These are phyloP conservation scores for Crossaster papposus DNA, from an alignment of 53 echinoderm and acorn worm genomes.

Conservation along the genomic window DNA sequence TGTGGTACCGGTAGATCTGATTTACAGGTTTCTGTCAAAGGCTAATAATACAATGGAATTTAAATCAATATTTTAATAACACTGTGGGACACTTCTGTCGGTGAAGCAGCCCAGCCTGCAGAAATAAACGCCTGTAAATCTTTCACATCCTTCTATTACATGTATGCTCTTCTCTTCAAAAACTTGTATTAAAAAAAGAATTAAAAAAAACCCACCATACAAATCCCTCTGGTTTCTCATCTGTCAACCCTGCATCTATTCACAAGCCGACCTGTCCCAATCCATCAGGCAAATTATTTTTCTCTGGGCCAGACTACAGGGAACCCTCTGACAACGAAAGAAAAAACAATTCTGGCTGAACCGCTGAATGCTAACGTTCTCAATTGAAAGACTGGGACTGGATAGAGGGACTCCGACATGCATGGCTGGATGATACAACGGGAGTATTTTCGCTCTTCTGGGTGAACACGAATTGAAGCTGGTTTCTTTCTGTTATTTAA, in stretches of 20 bases:
- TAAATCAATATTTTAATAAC: slow-evolving; percentile 64
- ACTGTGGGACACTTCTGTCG: slow-evolving; percentile 19
- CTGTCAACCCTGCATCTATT: slow-evolving; percentile 38
- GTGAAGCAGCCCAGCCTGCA: not conserved
- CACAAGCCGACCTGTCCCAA: slow-evolving; percentile 33
- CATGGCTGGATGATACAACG: slow-evolving; percentile 13
- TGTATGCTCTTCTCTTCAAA: not conserved
- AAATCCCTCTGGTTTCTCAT: slow-evolving; percentile 38
- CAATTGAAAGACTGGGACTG: not conserved
- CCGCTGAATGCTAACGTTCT: not conserved
- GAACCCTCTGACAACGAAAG: not conserved
- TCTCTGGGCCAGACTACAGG: slow-evolving; percentile 32
- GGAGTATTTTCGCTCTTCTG: not conserved
- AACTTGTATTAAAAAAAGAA: slow-evolving; percentile 16
- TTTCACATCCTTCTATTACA: slow-evolving; percentile 12
- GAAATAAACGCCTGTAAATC: slow-evolving; percentile 45
- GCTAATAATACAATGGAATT: slow-evolving; percentile 55
- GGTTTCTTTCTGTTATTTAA: not conserved
- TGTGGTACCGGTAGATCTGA: not conserved
- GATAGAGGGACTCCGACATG: not conserved
- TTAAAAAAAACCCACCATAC: slow-evolving; percentile 1
- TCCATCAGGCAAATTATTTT: slow-evolving; percentile 61
- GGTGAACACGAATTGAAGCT: not conserved
- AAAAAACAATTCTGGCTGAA: not conserved
- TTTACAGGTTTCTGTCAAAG: slow-evolving; percentile 48